phyloP scores from a whole-genome alignment of 2,797 vertebrate genomes.

The Phrynocephalus vlangalii region DNA sequence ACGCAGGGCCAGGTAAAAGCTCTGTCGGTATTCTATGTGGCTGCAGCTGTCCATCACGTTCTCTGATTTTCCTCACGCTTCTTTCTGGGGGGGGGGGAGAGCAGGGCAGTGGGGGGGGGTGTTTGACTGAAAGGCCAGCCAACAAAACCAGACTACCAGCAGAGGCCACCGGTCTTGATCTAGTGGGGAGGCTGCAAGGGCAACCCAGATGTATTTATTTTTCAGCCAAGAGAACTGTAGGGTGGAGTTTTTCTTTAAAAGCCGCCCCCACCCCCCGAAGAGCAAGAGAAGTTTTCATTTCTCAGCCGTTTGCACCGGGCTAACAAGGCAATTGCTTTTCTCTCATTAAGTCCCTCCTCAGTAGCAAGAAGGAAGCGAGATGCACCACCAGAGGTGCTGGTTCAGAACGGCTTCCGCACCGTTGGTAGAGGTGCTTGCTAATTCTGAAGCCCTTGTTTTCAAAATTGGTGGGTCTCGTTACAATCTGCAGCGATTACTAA shows the following conservation, averaged over 20 bases:
- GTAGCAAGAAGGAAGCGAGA: too few species aligned
- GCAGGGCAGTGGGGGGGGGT: neutral
- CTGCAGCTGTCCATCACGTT: constrained; percentile 85
- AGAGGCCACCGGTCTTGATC: constrained; percentile 64
- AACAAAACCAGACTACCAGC: constrained; percentile 60
- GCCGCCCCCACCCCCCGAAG: neutral
- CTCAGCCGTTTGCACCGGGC: constrained; percentile 43
- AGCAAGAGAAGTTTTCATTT: constrained; percentile 52
- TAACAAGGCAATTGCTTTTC: neutral
- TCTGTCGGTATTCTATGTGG: constrained; percentile 94
- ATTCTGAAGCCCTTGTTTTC: neutral
- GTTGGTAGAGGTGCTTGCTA: neutral
- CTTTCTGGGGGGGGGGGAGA: constrained; percentile 25
- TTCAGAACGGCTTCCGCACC: neutral
- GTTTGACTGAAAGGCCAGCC: constrained; percentile 53
- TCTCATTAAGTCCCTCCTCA: neutral
- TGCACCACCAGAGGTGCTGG: neutral
- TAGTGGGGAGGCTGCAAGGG: constrained; percentile 7
- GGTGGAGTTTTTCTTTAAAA: constrained; percentile 58
- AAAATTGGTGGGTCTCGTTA: neutral
- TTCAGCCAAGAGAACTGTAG: constrained; percentile 47
- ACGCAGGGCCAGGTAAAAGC: constrained; percentile 94
- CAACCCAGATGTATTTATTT: neutral
- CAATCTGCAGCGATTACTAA: neutral
- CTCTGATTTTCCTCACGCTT: constrained; percentile 73